phyloP scores from a whole-genome alignment of 53 echinoderm and acorn worm species.

The Zoroaster sp. region DNA sequence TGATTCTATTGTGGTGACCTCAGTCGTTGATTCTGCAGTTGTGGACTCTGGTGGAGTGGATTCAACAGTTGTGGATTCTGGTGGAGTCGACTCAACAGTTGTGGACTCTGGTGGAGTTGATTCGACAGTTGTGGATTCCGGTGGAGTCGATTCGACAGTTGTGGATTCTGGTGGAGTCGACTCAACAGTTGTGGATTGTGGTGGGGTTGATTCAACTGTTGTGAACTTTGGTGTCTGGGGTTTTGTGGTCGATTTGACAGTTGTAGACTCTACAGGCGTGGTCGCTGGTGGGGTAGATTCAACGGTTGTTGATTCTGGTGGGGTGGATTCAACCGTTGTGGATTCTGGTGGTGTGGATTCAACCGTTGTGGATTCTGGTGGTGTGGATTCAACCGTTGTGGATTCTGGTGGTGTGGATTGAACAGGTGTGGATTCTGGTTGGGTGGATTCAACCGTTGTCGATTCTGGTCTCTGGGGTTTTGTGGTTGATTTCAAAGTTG shows the following conservation, averaged over 20 bases:
- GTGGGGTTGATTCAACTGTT: constrained; percentile 7
- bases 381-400: constrained; percentile 44
- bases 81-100: neutral
- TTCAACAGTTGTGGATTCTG: constrained; percentile 14
- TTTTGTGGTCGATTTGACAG: neutral
- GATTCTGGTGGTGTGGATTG: constrained; percentile 18
- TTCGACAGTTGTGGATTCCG: constrained; percentile 3
- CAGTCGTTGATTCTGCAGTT: neutral
- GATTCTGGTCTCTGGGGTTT: too few relatives aligned
- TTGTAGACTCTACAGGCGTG: constrained; percentile 9
- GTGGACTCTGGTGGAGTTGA: constrained; percentile 28
- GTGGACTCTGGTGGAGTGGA: neutral
- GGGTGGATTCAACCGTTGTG: neutral
- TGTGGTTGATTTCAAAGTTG: neutral
- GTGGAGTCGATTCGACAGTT: neutral
- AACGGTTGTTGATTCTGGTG: neutral
- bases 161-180: neutral
- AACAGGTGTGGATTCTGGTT: constrained; percentile 38
- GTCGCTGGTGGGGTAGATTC: neutral
- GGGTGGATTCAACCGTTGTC: constrained; percentile 35
- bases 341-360: neutral
- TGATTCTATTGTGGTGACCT: constrained; percentile 16
- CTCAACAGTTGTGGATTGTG: constrained; percentile 1
- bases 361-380: constrained; percentile 27
- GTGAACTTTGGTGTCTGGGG: constrained; percentile 10